Evolutionary conservation across 1,140 invertebrate genomes (phyloP), one percentile per base, ranked within the genome.

Genomic region (Drosophila ananassae): DNA sequence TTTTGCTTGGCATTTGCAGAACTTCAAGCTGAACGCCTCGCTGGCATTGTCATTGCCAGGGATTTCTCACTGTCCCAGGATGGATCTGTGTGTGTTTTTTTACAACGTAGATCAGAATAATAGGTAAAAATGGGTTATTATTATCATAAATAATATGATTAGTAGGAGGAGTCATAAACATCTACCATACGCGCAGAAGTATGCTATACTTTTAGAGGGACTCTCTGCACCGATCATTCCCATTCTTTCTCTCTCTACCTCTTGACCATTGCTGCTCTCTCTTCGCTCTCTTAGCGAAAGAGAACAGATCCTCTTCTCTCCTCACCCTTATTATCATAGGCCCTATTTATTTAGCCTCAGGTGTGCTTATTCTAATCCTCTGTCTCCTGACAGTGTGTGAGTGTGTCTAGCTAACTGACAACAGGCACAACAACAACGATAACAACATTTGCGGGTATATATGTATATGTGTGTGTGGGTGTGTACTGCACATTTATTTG

Each of bases 11-110:
- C 48, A 71, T 71, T 60, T 63, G 58, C 72, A 61, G 48, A 87
- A 77, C 74, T 84, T 87, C 82, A 74, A 84, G 77, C 68, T 77
- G 73, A 84, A 81, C 81, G 69, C 77, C 78, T 85, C 58, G 73
- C 59, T 76, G 79, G 52, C 80, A 85, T 71, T 85, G 78, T 87
- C 77, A 85, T 60, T 77, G 73, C 68, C 77, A 87, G 61, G 60
- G 68, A 55, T 76, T 48, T 59, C 63, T 41, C 58, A 25, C 41
- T 39, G 58, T 56, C 24, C 47, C 32, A 41, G 41, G 25, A 8
- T 17, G 2, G 30, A 13, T 57, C n/a, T 63, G 8, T 62, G 2
- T 24, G n/a, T 57, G 21, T 48, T 1, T 21, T 0, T 28, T 13
- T 10, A 32, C 50, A 21, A 24, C 10, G 3, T 6, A 24, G 44